These are phyloP conservation scores for Schizothorax lantsangensis DNA, from an alignment of 2,797 vertebrate species.

Conservation along the genomic window DNA sequence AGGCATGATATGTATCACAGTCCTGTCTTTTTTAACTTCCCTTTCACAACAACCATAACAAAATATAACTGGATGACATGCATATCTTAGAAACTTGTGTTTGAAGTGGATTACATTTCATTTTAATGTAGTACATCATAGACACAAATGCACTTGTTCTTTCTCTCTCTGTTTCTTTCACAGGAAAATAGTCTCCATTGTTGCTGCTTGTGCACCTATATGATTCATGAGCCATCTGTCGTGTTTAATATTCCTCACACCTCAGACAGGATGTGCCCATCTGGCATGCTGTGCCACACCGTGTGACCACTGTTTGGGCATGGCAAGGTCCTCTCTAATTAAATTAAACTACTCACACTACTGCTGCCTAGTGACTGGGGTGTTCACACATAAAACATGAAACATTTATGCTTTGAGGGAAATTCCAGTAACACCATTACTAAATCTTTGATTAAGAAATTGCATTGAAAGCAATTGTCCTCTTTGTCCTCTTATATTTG, in stretches of 20 bases:
- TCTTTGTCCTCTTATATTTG: not conserved
- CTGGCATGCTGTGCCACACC: slow-evolving; percentile 71
- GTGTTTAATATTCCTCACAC: slow-evolving; percentile 79
- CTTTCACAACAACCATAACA: not conserved
- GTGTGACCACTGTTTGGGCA: slow-evolving; percentile 71
- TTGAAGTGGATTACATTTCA: not conserved
- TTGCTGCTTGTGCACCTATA: slow-evolving; percentile 73
- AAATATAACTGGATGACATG: not conserved
- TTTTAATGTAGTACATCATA: not conserved
- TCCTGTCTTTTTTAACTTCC: too few relatives aligned
- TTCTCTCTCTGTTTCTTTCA: slow-evolving; percentile 64
- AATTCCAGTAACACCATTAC: slow-evolving; percentile 3
- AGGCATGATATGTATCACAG: not conserved
- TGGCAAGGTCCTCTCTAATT: slow-evolving; percentile 81
- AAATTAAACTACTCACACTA: slow-evolving; percentile 76
- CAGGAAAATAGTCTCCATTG: slow-evolving; percentile 72
- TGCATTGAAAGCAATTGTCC: not conserved
- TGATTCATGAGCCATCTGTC: slow-evolving; percentile 86
- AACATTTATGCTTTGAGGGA: slow-evolving; percentile 16
- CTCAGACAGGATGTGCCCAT: slow-evolving; percentile 79
- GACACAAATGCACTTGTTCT: not conserved
- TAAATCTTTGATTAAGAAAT: slow-evolving; percentile 2
- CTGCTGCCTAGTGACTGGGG: slow-evolving; percentile 50
- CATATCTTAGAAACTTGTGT: not conserved
- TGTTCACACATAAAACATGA: slow-evolving; percentile 42